phyloP scores from a whole-genome alignment of 2,113 vertebrate genomes.

The Paradoxurus hermaphroditus region DNA sequence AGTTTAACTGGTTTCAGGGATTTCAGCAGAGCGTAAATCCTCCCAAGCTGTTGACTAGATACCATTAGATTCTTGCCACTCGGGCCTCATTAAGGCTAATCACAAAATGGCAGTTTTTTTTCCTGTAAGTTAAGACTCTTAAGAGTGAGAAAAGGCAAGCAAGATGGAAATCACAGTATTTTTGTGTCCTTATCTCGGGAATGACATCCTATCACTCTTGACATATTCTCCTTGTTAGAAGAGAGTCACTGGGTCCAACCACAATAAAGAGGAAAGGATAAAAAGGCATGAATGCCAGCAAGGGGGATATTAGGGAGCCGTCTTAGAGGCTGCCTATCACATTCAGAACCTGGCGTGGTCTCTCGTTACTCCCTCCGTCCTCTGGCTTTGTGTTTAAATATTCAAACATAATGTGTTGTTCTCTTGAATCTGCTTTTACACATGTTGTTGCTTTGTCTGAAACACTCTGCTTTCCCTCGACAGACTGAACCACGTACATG shows the following conservation, averaged over 20 bases:
- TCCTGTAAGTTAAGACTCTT: neutral
- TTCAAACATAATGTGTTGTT: neutral
- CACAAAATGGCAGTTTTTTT: neutral
- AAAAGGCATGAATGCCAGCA: neutral
- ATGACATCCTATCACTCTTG: neutral
- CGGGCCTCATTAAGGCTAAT: neutral
- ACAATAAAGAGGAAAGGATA: neutral
- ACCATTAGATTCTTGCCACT: neutral
- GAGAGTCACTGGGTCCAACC: neutral
- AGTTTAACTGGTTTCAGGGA: neutral
- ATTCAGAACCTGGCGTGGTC: neutral
- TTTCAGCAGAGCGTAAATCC: neutral
- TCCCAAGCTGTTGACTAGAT: neutral
- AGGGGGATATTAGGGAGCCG: rapidly evolving
- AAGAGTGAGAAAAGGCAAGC: neutral
- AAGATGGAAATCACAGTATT: neutral
- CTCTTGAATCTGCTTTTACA: neutral
- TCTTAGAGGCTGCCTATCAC: neutral
- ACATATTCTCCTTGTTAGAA: neutral
- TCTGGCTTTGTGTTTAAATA: too few species aligned
- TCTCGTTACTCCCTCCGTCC: too few species aligned
- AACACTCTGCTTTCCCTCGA: neutral
- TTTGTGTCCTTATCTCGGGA: neutral
- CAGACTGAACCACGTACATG: neutral
- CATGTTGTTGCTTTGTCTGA: neutral